Conservation (phyloP, 2,113 vertebrate genomes). For the Lutjanus erythropterus region DNA sequence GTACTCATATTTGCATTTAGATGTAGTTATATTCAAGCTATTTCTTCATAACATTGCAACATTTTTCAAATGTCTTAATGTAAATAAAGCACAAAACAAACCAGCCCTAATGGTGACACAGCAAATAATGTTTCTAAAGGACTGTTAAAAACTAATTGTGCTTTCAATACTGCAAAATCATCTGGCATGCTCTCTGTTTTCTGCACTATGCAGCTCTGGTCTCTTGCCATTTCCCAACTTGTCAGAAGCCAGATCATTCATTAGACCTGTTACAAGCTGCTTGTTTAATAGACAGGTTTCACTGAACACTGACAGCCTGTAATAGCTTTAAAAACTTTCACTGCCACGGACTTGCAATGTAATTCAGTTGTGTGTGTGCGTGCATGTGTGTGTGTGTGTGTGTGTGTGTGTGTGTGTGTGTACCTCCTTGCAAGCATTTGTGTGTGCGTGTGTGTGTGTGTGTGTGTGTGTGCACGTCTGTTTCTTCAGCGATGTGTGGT, state of each 20-base stretch:
- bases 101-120: not conserved
- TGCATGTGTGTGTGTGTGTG: not conserved
- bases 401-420: not conserved
- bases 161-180: conserved; percentile 4
- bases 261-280: not conserved
- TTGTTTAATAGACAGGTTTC: conserved; percentile 34
- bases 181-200: not conserved
- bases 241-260: conserved; percentile 30
- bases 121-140: not conserved
- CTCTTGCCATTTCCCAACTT: not conserved
- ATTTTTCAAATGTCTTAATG: not conserved
- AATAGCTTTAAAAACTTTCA: conserved; percentile 46
- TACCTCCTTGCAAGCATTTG: not conserved
- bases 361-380: not conserved
- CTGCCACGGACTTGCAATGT: not conserved
- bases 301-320: conserved; percentile 32
- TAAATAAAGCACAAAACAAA: not conserved
- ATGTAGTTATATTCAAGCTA: not conserved
- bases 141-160: not conserved
- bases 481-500: conserved; percentile 8
- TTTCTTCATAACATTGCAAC: not conserved
- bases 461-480: not conserved
- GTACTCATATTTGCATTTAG: not conserved
- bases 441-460: not conserved
- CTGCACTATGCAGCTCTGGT: not conserved